Base-by-base conservation (phyloP, 2,888 invertebrate genomes). In the Drosophila glabriapex region DNA sequence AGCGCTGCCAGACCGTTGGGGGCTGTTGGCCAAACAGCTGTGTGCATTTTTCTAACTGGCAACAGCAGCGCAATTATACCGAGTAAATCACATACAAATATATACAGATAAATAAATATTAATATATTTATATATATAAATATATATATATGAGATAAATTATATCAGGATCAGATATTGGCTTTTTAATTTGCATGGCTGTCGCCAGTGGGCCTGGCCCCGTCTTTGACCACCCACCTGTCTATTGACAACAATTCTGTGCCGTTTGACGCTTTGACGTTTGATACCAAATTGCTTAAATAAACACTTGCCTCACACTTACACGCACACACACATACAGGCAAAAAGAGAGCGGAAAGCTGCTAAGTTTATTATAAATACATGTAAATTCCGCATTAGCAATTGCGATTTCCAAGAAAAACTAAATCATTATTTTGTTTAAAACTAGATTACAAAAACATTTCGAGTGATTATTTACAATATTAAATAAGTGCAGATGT, bases 201-300 rank as follows among this genome's bases (percentile, higher is more conserved):
- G 37, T 16, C 25, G 39, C 14, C 37, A 55, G 37, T 39, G 39
- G n/a, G 14, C 39, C 7, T 6, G 14, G 55, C 55, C 1, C 14
- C 7, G 12, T 22, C 28, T 37, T 37, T 39, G 19, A 37, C 22
- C 16, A 35, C 22, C 35, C 25, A 25, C 1, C 14, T 4, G 14
- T 14, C 7, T 4, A 28, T 37, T 55, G 28, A 7, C 25, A 7
- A 25, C 7, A 28, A 14, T 19, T 19, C 19, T 19, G 19, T 19
- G 53, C 35, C 50, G 55, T 50, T 61, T 33, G 19, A 7, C n/a
- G 37, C 28, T 28, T 29, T 25, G 25, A 25, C 25, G 25, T n/a
- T 43, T 64, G 76, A 71, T 76, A 76, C 61, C 63, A 41, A 70
- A 54, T 71, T 64, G 55, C 37, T 64, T 53, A 71, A 76, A 76